Percentiles rank a stretch among this genome's conserved stretches.
Conservation (phyloP, 2,797 vertebrate genomes). For the Chiloscyllium punctatum region DNA sequence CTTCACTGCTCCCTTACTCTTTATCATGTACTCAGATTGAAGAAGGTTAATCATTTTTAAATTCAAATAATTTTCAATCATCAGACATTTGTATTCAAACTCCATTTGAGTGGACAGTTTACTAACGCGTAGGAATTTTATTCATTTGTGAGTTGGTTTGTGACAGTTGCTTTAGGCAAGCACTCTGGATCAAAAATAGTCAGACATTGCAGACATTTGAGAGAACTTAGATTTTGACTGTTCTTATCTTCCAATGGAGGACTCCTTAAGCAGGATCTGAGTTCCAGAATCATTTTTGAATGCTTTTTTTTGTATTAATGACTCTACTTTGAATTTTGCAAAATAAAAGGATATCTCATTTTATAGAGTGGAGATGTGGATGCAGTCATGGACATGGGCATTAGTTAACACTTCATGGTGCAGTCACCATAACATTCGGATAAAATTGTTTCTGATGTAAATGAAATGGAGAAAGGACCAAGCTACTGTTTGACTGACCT, state of each 20-base stretch:
- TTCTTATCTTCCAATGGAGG: neutral
- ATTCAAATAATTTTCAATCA: neutral
- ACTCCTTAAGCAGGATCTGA: neutral
- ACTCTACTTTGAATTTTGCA: no score
- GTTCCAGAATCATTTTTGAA: neutral
- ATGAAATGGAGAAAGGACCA: neutral
- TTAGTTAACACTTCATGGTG: no score
- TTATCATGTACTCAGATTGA: neutral
- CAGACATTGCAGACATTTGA: neutral
- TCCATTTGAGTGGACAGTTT: neutral
- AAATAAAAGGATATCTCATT: no score
- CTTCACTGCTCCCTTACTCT: neutral
- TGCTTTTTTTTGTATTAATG: no score
- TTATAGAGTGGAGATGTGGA: neutral
- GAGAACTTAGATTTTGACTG: neutral
- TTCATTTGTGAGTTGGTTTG: neutral
- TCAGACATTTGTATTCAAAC: neutral
- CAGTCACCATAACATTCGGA: neutral
- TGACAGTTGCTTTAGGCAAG: neutral
- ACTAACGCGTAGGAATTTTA: neutral
- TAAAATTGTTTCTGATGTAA: neutral
- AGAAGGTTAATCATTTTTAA: neutral
- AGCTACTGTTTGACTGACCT: neutral
- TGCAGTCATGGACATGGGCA: neutral
- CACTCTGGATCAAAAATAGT: neutral